phyloP scores from a whole-genome alignment of 1,140 invertebrate species.

The Ericerus pela region DNA sequence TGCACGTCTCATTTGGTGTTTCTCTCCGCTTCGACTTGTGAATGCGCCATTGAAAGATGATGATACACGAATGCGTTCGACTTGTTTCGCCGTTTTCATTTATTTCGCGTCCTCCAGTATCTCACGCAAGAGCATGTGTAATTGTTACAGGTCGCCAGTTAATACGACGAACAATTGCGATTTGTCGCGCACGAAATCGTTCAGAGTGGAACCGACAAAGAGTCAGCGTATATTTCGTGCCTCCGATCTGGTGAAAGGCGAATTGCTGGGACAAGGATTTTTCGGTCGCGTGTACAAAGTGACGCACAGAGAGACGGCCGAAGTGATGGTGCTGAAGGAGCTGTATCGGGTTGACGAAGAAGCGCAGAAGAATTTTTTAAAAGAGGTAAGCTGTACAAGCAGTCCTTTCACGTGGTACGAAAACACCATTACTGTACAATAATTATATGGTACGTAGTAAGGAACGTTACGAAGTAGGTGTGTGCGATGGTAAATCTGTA shows the following conservation, averaged over 20 bases:
- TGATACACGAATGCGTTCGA: no score
- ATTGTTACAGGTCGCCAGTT: constrained; percentile 31
- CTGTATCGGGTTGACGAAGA: constrained; percentile 84
- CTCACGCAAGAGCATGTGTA: no score
- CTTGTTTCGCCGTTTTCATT: no score
- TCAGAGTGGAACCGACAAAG: constrained; percentile 55
- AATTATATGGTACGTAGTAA: no score
- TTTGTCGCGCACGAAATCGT: constrained; percentile 69
- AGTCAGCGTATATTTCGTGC: constrained; percentile 76
- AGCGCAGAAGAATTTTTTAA: constrained; percentile 83
- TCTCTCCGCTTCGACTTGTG: no score
- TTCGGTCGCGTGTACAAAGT: constrained; percentile 86
- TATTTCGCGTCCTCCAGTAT: no score
- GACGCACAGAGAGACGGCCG: constrained; percentile 72
- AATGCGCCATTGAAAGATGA: no score
- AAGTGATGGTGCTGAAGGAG: constrained; percentile 91
- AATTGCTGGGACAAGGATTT: constrained; percentile 75
- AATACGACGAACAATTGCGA: constrained; percentile 39
- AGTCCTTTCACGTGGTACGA: not conserved
- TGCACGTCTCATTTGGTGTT: no score
- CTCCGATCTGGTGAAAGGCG: constrained; percentile 74
- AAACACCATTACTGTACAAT: not conserved
- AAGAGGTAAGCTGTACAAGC: constrained; percentile 49
- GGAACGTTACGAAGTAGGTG: no score
- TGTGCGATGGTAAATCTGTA: no score